Evolutionary conservation across 92 coral and sea anemone species (phyloP).

Genomic region (Palythoa grandiflora): DNA sequence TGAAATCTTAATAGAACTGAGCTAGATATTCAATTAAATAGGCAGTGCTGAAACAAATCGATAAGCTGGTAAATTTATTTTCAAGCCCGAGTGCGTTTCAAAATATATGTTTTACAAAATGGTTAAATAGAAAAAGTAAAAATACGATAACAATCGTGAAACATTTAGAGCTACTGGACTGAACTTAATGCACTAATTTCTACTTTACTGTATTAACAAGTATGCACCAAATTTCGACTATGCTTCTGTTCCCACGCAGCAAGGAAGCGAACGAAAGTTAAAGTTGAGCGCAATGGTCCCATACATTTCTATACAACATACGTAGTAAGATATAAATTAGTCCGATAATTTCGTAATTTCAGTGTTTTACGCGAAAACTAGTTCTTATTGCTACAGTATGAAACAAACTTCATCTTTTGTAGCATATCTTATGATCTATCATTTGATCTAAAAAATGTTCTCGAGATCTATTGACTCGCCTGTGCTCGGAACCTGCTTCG

Average conservation of each 20-base stretch:
- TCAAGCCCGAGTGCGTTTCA: background rate
- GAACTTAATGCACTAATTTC: background rate
- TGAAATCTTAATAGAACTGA: background rate
- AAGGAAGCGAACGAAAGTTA: background rate
- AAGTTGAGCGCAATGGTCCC: background rate
- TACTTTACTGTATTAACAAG: background rate
- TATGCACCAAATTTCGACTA: background rate
- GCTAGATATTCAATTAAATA: background rate
- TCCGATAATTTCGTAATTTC: background rate
- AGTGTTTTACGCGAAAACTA: background rate
- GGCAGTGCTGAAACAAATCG: slow-evolving; percentile 19
- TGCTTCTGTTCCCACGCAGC: slow-evolving; percentile 20
- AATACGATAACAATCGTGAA: background rate
- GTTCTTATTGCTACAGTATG: background rate
- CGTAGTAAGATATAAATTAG: background rate
- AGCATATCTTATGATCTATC: background rate
- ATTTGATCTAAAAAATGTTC: slow-evolving; percentile 13
- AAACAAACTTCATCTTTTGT: background rate
- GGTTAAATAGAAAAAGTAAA: background rate
- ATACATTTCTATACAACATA: background rate
- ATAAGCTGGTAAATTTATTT: background rate
- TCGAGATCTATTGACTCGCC: slow-evolving; percentile 14
- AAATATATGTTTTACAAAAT: slow-evolving; percentile 3
- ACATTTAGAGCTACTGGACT: too few species aligned
- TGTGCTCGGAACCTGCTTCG: slow-evolving; percentile 26